A percentile compares a stretch with the other conserved stretches of the same genome.
These are phyloP conservation scores for Syrista parreyssii DNA, from an alignment of 2,888 invertebrate genomes.

Conservation along the genomic window DNA sequence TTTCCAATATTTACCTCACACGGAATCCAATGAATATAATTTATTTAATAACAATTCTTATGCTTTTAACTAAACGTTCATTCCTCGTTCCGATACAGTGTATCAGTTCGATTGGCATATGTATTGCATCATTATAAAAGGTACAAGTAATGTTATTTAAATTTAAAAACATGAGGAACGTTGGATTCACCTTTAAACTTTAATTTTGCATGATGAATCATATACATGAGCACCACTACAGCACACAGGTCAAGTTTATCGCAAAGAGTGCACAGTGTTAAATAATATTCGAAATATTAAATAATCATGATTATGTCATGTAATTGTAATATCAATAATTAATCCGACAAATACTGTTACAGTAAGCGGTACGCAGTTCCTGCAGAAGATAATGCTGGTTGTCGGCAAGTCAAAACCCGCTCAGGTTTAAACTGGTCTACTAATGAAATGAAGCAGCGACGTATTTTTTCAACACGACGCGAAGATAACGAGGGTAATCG, in stretches of 20 bases:
- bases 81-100: too few relatives aligned
- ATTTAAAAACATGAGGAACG: too few relatives aligned
- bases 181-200: slow-evolving; percentile 27
- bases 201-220: slow-evolving; percentile 48
- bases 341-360: slow-evolving; percentile 53
- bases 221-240: slow-evolving; percentile 26
- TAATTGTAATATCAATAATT: background rate
- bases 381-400: slow-evolving; percentile 81
- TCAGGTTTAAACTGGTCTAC: slow-evolving; percentile 70
- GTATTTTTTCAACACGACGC: background rate
- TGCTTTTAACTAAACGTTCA: too few relatives aligned
- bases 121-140: too few relatives aligned
- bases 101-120: too few relatives aligned
- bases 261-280: background rate
- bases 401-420: slow-evolving; percentile 79
- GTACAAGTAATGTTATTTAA: too few relatives aligned
- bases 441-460: slow-evolving; percentile 18
- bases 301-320: background rate
- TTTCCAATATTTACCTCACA: background rate
- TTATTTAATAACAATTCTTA: background rate
- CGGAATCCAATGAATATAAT: background rate
- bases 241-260: background rate
- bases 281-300: background rate
- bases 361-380: slow-evolving; percentile 73
- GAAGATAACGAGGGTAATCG: background rate